Base-by-base conservation (phyloP, 2,113 vertebrate genomes). In the Mobula birostris region DNA sequence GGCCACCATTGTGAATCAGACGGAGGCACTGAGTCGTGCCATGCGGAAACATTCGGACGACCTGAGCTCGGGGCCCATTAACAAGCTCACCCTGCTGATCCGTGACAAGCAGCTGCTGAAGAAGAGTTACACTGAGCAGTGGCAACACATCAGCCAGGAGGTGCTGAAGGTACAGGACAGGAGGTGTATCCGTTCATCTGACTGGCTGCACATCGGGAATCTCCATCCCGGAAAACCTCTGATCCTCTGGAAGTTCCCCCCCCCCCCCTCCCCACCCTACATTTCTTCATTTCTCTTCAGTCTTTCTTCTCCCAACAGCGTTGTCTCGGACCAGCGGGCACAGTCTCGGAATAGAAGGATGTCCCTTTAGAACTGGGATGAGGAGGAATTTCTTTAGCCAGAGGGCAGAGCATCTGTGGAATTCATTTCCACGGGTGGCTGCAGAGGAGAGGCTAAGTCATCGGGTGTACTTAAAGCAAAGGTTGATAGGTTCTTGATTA, bases 51-150 rank as follows among this genome's bases (percentile, higher is more conserved):
- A 97, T 0, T 98, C 98, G 0, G 98, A 99, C 90, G 98, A 98
- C 29, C 96, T 99, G 96, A 95, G 95, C 27, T 95, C 97, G 0
- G 98, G 98, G 56, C 99, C 99, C 0, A 96, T 99, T 95, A 98
- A 97, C 97, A 99, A 98, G 95, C 96, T 99, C 87, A 97, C 97
- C 24, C 95, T 98, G 94, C 98, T 99, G 87, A 98, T 99, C 95
- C 97, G 97, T 0, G 98, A 98, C 96, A 99, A 99, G 95, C 98
- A 99, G 96, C 98, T 98, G 95, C 97, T 99, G 85, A 98, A 98
- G 61, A 98, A 97, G 95, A 96, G 95, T 68, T 99, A 98, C 94
- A 94, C 96, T 0, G 98, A 99, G 94, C 98, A 98, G 95, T 99
- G 98, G 98, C 98, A 96, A 90, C 97, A 97, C 92, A 97, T 99